A percentile compares a stretch with the other conserved stretches of the same genome.
Evolutionary conservation across 2,888 invertebrate species (phyloP).

Genomic region (Platycheirus rosarum): DNA sequence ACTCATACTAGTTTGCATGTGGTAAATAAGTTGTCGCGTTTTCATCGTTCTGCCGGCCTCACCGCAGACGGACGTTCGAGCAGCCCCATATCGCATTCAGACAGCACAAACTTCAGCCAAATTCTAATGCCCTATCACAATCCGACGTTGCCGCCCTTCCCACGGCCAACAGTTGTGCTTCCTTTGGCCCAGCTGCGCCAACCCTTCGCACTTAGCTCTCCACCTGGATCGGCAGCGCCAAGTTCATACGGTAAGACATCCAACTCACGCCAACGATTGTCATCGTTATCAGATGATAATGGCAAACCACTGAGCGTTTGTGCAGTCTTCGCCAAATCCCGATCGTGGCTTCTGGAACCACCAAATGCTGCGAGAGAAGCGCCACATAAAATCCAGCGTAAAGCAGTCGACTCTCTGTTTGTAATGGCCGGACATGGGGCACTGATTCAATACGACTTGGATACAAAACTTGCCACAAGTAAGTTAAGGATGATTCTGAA

Average conservation of each 20-base stretch:
- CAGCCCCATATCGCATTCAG: slow-evolving; percentile 85
- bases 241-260: slow-evolving; percentile 66
- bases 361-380: slow-evolving; percentile 82
- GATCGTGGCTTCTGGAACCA: slow-evolving; percentile 87
- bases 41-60: slow-evolving; percentile 97
- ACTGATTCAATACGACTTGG: slow-evolving; percentile 93
- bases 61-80: slow-evolving; percentile 88
- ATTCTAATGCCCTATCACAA: slow-evolving; percentile 88
- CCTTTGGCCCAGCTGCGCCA: slow-evolving; percentile 95
- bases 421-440: slow-evolving; percentile 94
- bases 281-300: slow-evolving; percentile 88
- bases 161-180: slow-evolving; percentile 90
- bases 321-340: slow-evolving; percentile 89
- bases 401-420: slow-evolving; percentile 92
- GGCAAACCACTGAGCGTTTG: slow-evolving; percentile 89
- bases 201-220: slow-evolving; percentile 82
- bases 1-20: slow-evolving; percentile 97
- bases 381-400: slow-evolving; percentile 82
- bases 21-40: slow-evolving; percentile 96
- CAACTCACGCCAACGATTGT: slow-evolving; percentile 85
- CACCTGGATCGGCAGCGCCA: slow-evolving; percentile 78
- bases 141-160: slow-evolving; percentile 95
- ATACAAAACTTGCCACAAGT: slow-evolving; percentile 87
- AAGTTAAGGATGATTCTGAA: slow-evolving; percentile 52
- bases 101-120: slow-evolving; percentile 81